Evolutionary conservation across 2,113 vertebrate species (phyloP).

Genomic region (Mirounga angustirostris): DNA sequence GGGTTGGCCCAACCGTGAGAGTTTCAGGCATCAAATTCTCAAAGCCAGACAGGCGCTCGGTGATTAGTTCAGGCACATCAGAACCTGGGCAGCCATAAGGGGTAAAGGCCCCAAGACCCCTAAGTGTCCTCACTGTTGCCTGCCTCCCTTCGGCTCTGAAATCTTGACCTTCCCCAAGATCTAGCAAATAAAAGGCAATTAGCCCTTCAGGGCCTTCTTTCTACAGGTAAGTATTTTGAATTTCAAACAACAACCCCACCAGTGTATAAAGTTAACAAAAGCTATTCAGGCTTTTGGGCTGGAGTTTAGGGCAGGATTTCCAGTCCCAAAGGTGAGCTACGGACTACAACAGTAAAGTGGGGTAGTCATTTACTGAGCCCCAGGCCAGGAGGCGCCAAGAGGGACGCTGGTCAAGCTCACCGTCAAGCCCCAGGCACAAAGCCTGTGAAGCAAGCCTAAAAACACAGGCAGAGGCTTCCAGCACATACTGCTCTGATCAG

Average conservation of each 20-base stretch:
- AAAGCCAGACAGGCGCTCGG: not conserved
- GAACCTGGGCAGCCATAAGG: not conserved
- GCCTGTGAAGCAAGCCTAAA: not conserved
- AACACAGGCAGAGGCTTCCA: not conserved
- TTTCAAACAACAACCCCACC: not conserved
- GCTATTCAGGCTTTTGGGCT: not conserved
- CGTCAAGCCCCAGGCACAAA: not conserved
- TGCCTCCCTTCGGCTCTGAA: not conserved
- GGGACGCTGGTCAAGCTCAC: not conserved
- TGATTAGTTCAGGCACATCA: not conserved
- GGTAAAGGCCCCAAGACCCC: not conserved
- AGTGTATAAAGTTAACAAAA: not conserved
- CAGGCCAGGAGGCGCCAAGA: not conserved
- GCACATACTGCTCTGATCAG: not conserved
- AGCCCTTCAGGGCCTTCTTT: not conserved
- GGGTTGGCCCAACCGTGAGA: not conserved
- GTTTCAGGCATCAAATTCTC: not conserved
- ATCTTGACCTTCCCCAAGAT: not conserved
- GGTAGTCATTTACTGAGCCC: not conserved
- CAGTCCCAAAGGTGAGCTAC: not conserved
- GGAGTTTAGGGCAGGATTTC: not conserved
- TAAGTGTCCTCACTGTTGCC: not conserved
- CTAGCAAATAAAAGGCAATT: not conserved
- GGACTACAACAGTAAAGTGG: not conserved
- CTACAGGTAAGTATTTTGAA: conserved; percentile 13